Evolutionary conservation across 2,113 vertebrate species (phyloP), one percentile per base, ranked within the genome.

Genomic region (Tychaedon coryphoeus): DNA sequence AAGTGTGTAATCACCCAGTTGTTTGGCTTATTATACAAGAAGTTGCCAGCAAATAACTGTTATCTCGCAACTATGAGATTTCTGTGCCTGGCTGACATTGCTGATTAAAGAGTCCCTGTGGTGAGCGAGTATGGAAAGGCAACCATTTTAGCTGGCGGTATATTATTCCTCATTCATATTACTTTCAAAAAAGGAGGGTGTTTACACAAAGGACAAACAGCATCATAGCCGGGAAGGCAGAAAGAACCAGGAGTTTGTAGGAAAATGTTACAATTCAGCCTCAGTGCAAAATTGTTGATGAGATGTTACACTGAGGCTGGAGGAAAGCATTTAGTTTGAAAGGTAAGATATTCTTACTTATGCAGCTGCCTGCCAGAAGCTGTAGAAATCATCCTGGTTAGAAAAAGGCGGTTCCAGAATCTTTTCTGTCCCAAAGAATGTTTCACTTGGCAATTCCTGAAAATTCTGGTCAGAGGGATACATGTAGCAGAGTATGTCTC

Each of bases 41-140:
- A 94, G 56, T 90, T 88, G 72, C 92, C 53, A 67, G 88, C 47
- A 96, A 94, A 96, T 95, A 96, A 90, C 90, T 92, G 79, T 93
- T 96, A 91, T 96, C 92, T 93, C 90, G 95, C 93, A 93, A 53
- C 56, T 67, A 28, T 51, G 88, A 93, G 88, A 95, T 92, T 90
- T 88, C 79, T 95, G 85, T 93, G 69, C 56, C 81, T 92, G 72
- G 75, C 60, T 93, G 94, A 95, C 92, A 93, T 40, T 74, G 82
- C 79, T 96, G 92, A 96, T 96, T 95, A 88, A 96, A 95, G 82
- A 84, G 79, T 77, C 92, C 88, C 93, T 84, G 91, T 56, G 64
- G 88, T 71, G 82, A 90, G 51, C 0, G 0, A 93, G 40, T 53
- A 28, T 43, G 75, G 71, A 88, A 93, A 96, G 31, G 64, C 92